phyloP scores from a whole-genome alignment of 2,113 vertebrate genomes.

The Pelmatolapia mariae region DNA sequence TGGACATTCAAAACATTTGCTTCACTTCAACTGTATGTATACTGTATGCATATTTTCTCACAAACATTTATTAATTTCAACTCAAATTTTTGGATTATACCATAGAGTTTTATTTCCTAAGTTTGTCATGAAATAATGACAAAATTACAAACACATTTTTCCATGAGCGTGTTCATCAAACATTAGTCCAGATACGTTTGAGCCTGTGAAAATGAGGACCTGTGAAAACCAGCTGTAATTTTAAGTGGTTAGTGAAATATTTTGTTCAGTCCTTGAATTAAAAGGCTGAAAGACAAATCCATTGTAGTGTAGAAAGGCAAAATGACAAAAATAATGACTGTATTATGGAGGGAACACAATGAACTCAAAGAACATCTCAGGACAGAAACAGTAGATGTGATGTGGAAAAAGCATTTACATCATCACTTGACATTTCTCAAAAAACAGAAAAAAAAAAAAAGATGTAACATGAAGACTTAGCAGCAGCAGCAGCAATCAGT shows the following conservation, averaged over 20 bases:
- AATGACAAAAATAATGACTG: not conserved
- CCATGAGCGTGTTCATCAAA: not conserved
- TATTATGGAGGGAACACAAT: not conserved
- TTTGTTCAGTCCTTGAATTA: not conserved
- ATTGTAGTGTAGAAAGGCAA: not conserved
- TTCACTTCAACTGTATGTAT: not conserved
- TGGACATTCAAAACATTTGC: not conserved
- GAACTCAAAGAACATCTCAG: not conserved
- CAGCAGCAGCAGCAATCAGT: conserved; percentile 9
- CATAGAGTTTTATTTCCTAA: not conserved
- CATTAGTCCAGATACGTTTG: not conserved
- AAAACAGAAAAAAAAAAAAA: not conserved
- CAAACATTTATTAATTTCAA: not conserved
- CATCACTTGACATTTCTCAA: not conserved
- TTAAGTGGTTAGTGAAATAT: not conserved
- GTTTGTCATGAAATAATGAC: not conserved
- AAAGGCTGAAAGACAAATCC: not conserved
- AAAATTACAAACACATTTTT: not conserved
- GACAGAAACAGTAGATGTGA: not conserved
- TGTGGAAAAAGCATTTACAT: not conserved
- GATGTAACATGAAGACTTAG: not conserved
- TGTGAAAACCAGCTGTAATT: not conserved
- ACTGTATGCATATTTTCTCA: not conserved
- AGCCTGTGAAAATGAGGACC: not conserved
- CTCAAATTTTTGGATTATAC: accelerated